Evolutionary conservation across 1,140 invertebrate species (phyloP).

Genomic region (Idris sp.): DNA sequence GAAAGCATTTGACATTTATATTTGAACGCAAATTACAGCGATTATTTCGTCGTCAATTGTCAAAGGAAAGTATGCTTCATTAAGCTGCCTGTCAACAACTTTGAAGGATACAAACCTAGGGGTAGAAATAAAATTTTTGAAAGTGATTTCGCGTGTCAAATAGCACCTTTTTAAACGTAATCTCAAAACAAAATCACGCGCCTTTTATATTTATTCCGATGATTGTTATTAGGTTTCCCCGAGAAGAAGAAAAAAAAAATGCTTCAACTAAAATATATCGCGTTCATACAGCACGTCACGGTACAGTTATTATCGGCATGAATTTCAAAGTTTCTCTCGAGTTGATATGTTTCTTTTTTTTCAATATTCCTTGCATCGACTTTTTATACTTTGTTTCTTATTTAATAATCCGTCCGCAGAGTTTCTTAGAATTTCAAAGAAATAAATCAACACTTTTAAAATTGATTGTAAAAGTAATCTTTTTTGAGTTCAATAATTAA

Average conservation of each 20-base stretch:
- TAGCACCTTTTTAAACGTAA: conserved; percentile 64
- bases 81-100: conserved; percentile 61
- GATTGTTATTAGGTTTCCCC: conserved; percentile 69
- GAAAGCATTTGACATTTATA: conserved; percentile 48
- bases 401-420: too few relatives aligned
- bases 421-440: too few relatives aligned
- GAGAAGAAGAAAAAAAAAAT: conserved; percentile 66
- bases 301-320: conserved; percentile 77
- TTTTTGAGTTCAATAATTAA: too few relatives aligned
- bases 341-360: conserved; percentile 44
- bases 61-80: conserved; percentile 54
- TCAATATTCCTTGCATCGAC: too few relatives aligned
- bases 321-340: conserved; percentile 64
- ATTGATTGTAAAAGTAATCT: too few relatives aligned
- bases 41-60: conserved; percentile 51
- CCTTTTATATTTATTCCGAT: conserved; percentile 70
- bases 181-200: conserved; percentile 63
- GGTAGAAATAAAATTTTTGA: conserved; percentile 44
- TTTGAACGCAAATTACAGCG: conserved; percentile 39
- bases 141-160: conserved; percentile 68
- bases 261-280: conserved; percentile 67
- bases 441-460: too few relatives aligned
- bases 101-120: conserved; percentile 39
- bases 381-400: too few relatives aligned
- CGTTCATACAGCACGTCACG: conserved; percentile 69